Conservation (phyloP, 2,797 vertebrate species). For the Sylvilagus floridanus region DNA sequence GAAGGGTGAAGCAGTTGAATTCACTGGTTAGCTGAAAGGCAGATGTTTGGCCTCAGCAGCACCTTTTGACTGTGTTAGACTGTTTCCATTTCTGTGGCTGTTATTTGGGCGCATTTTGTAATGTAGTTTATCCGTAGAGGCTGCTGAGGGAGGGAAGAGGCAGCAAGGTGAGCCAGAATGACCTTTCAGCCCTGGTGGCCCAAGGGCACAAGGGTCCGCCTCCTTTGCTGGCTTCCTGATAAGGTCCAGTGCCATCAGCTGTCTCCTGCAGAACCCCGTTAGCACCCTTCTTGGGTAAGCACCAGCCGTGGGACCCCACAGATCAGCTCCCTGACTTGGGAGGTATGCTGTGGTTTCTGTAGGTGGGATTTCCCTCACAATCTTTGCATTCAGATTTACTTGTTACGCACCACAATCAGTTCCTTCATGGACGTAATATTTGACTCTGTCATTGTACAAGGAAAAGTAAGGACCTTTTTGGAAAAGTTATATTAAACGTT, state of each 20-base stretch:
- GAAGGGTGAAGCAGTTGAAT: not conserved
- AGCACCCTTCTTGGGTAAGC: not conserved
- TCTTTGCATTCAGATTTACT: slow-evolving; percentile 49
- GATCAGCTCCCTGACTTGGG: not conserved
- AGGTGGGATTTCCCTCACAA: not conserved
- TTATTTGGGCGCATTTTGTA: not conserved
- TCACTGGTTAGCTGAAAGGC: not conserved
- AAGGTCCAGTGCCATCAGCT: not conserved
- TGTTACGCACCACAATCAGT: slow-evolving; percentile 11
- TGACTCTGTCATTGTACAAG: not conserved
- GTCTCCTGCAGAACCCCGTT: not conserved
- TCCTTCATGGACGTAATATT: slow-evolving; percentile 34
- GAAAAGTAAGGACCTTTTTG: not conserved
- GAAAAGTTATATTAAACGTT: slow-evolving; percentile 26
- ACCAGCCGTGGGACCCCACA: not conserved
- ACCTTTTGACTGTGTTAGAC: not conserved
- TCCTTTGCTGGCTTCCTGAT: not conserved
- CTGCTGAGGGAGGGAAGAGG: not conserved
- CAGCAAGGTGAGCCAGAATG: not conserved
- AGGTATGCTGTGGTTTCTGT: not conserved
- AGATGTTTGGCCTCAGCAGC: not conserved
- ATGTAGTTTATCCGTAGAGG: not conserved
- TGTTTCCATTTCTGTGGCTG: not conserved
- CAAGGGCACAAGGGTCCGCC: fast-evolving
- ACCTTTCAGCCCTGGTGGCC: not conserved